These are phyloP conservation scores for Epizoanthus illoricatus DNA, from an alignment of 92 coral and sea anemone genomes.

Conservation along the genomic window DNA sequence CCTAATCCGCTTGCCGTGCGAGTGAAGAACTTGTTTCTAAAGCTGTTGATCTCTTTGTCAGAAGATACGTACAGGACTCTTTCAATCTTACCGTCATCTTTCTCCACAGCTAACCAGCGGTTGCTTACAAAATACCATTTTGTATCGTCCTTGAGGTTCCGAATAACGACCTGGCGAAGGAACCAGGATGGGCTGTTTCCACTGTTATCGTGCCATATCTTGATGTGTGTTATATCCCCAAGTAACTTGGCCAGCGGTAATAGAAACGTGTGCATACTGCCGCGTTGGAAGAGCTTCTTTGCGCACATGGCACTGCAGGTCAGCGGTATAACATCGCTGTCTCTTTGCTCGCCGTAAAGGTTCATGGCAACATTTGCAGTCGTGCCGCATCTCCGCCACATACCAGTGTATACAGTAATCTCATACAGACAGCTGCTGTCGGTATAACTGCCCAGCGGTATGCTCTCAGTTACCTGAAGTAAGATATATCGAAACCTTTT, in stretches of 20 bases:
- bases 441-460: slow-evolving; percentile 70
- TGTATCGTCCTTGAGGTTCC: slow-evolving; percentile 69
- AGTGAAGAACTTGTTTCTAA: slow-evolving; percentile 81
- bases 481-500: too few species aligned
- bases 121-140: slow-evolving; percentile 83
- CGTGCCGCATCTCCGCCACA: slow-evolving; percentile 91
- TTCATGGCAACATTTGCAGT: slow-evolving; percentile 86
- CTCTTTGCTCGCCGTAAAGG: slow-evolving; percentile 72
- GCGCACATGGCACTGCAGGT: slow-evolving; percentile 77
- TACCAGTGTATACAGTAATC: slow-evolving; percentile 80
- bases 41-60: slow-evolving; percentile 72
- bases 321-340: slow-evolving; percentile 71
- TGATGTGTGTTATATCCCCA: slow-evolving; percentile 80
- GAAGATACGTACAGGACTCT: slow-evolving; percentile 75
- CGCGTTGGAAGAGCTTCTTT: slow-evolving; percentile 85
- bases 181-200: slow-evolving; percentile 95
- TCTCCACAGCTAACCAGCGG: slow-evolving; percentile 95
- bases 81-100: slow-evolving; percentile 85
- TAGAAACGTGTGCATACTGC: slow-evolving; percentile 77
- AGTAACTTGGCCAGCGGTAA: slow-evolving; percentile 57
- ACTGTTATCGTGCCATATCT: slow-evolving; percentile 93
- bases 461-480: slow-evolving; percentile 68
- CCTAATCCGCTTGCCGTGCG: slow-evolving; percentile 81
- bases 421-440: slow-evolving; percentile 63
- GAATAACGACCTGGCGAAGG: slow-evolving; percentile 71